Evolutionary conservation across 2,888 invertebrate genomes (phyloP).

Genomic region (Ormia ochracea): DNA sequence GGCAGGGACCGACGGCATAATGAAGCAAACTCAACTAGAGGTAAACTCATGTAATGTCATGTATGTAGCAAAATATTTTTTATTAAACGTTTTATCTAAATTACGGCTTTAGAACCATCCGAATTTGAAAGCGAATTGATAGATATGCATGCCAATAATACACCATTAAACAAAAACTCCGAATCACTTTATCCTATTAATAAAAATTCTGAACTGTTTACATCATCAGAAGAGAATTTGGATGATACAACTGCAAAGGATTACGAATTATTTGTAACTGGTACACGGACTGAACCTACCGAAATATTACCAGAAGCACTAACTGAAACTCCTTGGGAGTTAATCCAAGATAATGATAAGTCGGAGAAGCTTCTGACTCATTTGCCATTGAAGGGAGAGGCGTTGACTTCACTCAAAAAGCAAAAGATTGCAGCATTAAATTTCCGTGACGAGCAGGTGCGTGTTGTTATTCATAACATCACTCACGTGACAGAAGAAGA

Average conservation of each 20-base stretch:
- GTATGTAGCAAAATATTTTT: not conserved
- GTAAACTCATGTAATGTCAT: slow-evolving; percentile 11
- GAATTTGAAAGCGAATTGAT: slow-evolving; percentile 57
- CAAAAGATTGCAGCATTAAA: slow-evolving; percentile 62
- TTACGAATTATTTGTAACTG: not conserved
- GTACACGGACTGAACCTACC: not conserved
- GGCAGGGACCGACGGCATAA: slow-evolving; percentile 67
- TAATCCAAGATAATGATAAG: slow-evolving; percentile 71
- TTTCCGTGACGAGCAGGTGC: slow-evolving; percentile 78
- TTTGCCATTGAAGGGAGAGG: slow-evolving; percentile 44
- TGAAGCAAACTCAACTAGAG: slow-evolving; percentile 10
- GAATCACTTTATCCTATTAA: slow-evolving; percentile 31
- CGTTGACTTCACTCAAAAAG: slow-evolving; percentile 61
- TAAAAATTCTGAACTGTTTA: slow-evolving; percentile 68
- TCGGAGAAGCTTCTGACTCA: slow-evolving; percentile 66
- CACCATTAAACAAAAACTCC: not conserved
- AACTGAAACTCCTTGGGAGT: slow-evolving; percentile 71
- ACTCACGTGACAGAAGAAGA: slow-evolving; percentile 78
- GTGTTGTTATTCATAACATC: slow-evolving; percentile 83
- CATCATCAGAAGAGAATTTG: slow-evolving; percentile 67
- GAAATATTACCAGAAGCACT: slow-evolving; percentile 64
- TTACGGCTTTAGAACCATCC: slow-evolving; percentile 24
- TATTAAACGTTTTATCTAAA: not conserved
- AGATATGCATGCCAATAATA: slow-evolving; percentile 33
- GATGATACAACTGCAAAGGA: slow-evolving; percentile 16